phyloP scores from a whole-genome alignment of 2,113 vertebrate species.

The Prionailurus viverrinus region DNA sequence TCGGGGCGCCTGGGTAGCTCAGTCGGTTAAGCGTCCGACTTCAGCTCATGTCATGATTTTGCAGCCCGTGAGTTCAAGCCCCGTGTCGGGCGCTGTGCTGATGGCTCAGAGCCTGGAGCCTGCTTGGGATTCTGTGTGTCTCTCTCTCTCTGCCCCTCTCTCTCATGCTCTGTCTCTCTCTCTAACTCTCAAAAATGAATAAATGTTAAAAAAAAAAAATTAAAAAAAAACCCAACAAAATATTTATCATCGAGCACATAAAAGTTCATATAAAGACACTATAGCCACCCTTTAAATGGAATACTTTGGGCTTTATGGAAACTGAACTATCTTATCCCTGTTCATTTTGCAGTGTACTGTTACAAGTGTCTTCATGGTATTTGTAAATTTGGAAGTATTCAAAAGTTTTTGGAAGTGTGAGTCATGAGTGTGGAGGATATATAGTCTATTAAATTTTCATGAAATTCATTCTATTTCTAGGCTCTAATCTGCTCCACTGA shows the following conservation, averaged over 20 bases:
- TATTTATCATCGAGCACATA: constrained; percentile 22
- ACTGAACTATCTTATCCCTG: constrained; percentile 27
- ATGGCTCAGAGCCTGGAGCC: too few species aligned
- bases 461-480: constrained; percentile 60
- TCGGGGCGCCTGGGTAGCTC: too few species aligned
- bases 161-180: too few species aligned
- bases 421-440: constrained; percentile 37
- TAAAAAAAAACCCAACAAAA: neutral
- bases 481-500: neutral
- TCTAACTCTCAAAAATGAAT: too few species aligned
- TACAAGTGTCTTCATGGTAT: neutral
- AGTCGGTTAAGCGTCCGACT: too few species aligned
- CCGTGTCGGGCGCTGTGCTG: too few species aligned
- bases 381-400: constrained; percentile 62
- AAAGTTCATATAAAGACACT: constrained; percentile 45
- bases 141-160: too few species aligned
- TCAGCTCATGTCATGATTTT: too few species aligned
- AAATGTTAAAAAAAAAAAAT: too few species aligned
- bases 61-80: too few species aligned
- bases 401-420: constrained; percentile 49
- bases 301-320: constrained; percentile 48
- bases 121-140: too few species aligned
- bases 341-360: constrained; percentile 17
- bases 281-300: neutral
- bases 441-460: constrained; percentile 55